Conservation (phyloP, 1,140 invertebrate genomes). For the Ooceraea biroi region DNA sequence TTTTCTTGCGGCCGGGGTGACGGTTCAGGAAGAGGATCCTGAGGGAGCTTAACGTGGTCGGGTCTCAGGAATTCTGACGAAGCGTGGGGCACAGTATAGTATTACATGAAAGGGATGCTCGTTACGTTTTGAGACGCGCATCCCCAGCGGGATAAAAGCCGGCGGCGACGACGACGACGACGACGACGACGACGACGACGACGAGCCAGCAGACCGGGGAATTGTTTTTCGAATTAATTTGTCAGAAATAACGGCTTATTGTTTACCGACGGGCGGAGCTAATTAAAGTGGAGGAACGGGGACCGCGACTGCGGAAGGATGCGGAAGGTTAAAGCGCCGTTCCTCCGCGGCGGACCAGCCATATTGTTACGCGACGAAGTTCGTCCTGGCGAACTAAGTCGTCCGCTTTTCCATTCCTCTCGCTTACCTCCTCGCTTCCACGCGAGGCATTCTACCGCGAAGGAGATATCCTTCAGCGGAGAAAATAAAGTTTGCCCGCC, state of each 20-base stretch:
- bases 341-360: constrained; percentile 63
- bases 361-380: constrained; percentile 57
- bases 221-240: constrained; percentile 77
- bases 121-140: constrained; percentile 63
- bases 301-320: neutral
- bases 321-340: constrained; percentile 24
- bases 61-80: constrained; percentile 56
- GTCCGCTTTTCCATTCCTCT: constrained; percentile 37
- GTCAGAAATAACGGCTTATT: constrained; percentile 73
- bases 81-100: constrained; percentile 31
- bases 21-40: constrained; percentile 43
- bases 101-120: constrained; percentile 70
- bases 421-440: neutral
- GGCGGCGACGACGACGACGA: neutral
- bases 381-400: constrained; percentile 37
- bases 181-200: neutral
- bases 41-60: constrained; percentile 46
- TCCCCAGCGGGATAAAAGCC: constrained; percentile 63
- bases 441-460: constrained; percentile 14
- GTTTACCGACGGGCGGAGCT: constrained; percentile 70
- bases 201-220: neutral
- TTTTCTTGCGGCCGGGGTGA: constrained; percentile 44
- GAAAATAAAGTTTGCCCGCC: constrained; percentile 51
- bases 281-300: constrained; percentile 69
- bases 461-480: constrained; percentile 49